Conservation (phyloP, 2,888 invertebrate genomes). For the Aleiodes testaceus region DNA sequence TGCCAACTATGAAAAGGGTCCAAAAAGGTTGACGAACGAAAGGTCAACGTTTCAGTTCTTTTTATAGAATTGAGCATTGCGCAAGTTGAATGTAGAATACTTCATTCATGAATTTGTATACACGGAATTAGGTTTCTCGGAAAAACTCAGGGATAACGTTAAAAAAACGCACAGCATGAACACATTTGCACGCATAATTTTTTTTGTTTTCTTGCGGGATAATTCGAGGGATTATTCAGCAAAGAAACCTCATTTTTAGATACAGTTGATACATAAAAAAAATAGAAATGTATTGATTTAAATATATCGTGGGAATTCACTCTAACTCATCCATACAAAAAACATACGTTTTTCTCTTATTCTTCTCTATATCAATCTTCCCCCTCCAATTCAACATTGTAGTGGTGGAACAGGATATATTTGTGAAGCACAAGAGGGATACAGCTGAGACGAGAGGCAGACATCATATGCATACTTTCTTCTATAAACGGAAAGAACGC, state of each 20-base stretch:
- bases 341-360: not conserved
- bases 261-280: no score
- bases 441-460: slow-evolving; percentile 3
- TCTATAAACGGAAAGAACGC: slow-evolving; percentile 17
- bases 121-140: not conserved
- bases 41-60: slow-evolving; percentile 20
- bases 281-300: not conserved
- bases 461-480: slow-evolving; percentile 22
- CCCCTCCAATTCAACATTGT: not conserved
- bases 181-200: no score
- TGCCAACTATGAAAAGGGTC: slow-evolving; percentile 18
- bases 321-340: not conserved
- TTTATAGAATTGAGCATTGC: slow-evolving; percentile 6
- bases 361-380: not conserved
- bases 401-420: slow-evolving; percentile 11
- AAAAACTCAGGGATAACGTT: no score
- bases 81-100: slow-evolving; percentile 15
- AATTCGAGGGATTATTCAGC: no score
- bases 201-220: no score
- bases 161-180: no score
- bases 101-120: slow-evolving; percentile 7
- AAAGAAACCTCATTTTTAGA: no score
- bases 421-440: slow-evolving; percentile 23
- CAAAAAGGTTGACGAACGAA: not conserved
- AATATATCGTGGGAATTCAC: not conserved